Percentiles rank a stretch among this genome's conserved stretches.
These are phyloP conservation scores for Drosophila emarginata DNA, from an alignment of 2,888 invertebrate species.

Conservation along the genomic window DNA sequence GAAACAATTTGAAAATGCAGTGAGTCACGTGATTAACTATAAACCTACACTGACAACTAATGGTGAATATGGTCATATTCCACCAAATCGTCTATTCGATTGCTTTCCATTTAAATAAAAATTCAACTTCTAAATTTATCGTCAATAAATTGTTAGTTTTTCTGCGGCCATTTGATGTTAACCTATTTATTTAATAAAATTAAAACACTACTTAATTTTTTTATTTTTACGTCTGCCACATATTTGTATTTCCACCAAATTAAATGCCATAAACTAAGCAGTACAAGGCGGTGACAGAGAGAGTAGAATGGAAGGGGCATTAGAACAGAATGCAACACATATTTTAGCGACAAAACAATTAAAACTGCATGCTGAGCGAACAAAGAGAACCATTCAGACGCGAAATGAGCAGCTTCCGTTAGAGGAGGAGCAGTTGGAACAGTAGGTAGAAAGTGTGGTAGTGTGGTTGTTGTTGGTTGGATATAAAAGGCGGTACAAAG, in stretches of 20 bases:
- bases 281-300: neutral
- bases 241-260: slow-evolving; percentile 41
- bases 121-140: neutral
- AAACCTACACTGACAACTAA: slow-evolving; percentile 40
- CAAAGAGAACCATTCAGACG: slow-evolving; percentile 36
- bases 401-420: slow-evolving; percentile 67
- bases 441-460: neutral
- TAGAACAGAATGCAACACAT: slow-evolving; percentile 41
- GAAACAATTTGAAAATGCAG: neutral
- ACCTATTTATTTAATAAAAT: slow-evolving; percentile 40
- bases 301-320: neutral
- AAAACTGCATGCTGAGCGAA: slow-evolving; percentile 66
- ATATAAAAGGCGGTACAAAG: neutral
- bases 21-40: slow-evolving; percentile 32
- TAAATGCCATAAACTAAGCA: slow-evolving; percentile 63
- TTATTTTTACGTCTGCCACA: slow-evolving; percentile 18
- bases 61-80: slow-evolving; percentile 45
- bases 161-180: slow-evolving; percentile 27
- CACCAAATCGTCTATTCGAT: slow-evolving; percentile 19
- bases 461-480: too few relatives aligned
- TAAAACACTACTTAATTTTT: slow-evolving; percentile 32
- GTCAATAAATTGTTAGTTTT: slow-evolving; percentile 21
- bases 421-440: neutral
- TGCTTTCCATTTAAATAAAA: slow-evolving; percentile 17
- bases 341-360: slow-evolving; percentile 67